Evolutionary conservation across 2,113 vertebrate genomes (phyloP).

Genomic region (Hypanus sabinus): DNA sequence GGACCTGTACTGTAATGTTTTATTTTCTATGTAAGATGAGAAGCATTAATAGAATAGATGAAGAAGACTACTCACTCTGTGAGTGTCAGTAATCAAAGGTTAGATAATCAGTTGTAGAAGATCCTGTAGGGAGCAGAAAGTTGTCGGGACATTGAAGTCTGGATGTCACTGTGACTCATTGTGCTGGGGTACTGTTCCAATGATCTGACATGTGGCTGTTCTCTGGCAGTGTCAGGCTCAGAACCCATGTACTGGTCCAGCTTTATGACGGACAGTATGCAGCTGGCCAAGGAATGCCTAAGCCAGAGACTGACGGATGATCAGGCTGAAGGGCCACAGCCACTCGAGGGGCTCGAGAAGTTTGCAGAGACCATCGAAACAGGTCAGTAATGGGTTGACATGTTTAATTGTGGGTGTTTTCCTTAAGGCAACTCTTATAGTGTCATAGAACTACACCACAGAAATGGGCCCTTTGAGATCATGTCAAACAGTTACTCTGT

Average conservation of each 20-base stretch:
- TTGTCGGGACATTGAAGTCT: too few relatives aligned
- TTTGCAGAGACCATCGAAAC: conserved; percentile 98
- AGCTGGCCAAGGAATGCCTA: conserved; percentile 90
- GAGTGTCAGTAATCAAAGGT: too few relatives aligned
- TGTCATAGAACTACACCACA: too few relatives aligned
- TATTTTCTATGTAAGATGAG: too few relatives aligned
- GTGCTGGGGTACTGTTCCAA: neutral
- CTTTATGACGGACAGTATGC: conserved; percentile 98
- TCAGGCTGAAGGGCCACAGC: conserved; percentile 85
- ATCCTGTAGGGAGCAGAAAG: too few relatives aligned
- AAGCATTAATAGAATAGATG: too few relatives aligned
- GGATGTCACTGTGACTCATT: neutral
- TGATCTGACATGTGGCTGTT: neutral
- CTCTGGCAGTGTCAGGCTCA: conserved; percentile 68
- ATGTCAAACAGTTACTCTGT: too few relatives aligned
- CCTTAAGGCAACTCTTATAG: too few relatives aligned
- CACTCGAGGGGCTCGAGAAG: conserved; percentile 91
- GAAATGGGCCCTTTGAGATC: too few relatives aligned
- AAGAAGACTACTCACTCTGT: too few relatives aligned
- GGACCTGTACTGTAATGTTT: too few relatives aligned
- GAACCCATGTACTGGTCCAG: conserved; percentile 98
- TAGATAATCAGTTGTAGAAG: too few relatives aligned
- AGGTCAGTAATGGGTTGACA: conserved; percentile 53
- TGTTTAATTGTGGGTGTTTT: neutral
- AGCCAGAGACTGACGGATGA: conserved; percentile 92